These are phyloP conservation scores for Phengaris alcon DNA, from an alignment of 2,888 invertebrate genomes.

Conservation along the genomic window DNA sequence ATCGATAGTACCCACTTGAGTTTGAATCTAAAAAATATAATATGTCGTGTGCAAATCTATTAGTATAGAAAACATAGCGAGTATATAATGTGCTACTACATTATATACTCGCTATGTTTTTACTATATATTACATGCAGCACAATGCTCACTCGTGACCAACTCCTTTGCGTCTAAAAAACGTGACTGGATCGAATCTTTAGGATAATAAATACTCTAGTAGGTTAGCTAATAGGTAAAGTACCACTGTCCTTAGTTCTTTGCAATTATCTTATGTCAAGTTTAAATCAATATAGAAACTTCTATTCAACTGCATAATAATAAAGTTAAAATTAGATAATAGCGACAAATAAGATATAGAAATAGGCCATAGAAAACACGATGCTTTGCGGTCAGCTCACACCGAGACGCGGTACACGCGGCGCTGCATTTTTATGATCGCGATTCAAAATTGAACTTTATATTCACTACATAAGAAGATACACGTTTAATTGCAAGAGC, in stretches of 20 bases:
- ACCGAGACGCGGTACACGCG: too few species aligned
- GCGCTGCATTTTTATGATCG: too few species aligned
- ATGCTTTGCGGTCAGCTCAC: too few species aligned
- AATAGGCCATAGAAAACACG: too few species aligned
- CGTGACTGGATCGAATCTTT: slow-evolving; percentile 38
- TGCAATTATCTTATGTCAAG: neutral
- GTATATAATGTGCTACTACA: neutral
- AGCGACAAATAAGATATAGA: too few species aligned
- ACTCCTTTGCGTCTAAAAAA: slow-evolving; percentile 30
- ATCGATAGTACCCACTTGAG: too few species aligned
- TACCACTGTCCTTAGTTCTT: neutral
- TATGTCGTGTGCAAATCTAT: neutral
- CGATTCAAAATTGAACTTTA: too few species aligned
- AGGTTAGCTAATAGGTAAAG: neutral
- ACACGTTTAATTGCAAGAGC: too few species aligned
- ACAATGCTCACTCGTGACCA: slow-evolving; percentile 43
- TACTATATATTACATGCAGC: slow-evolving; percentile 39
- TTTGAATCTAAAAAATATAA: neutral
- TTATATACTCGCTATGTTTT: neutral
- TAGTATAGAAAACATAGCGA: neutral
- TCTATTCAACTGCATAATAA: neutral
- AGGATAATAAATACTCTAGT: slow-evolving; percentile 5
- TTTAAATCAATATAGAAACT: neutral
- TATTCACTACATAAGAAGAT: too few species aligned
- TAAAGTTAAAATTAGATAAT: too few species aligned